Evolutionary conservation across 2,888 invertebrate genomes (phyloP), one percentile per base, ranked within the genome.

Genomic region (Brassicogethes aeneus): DNA sequence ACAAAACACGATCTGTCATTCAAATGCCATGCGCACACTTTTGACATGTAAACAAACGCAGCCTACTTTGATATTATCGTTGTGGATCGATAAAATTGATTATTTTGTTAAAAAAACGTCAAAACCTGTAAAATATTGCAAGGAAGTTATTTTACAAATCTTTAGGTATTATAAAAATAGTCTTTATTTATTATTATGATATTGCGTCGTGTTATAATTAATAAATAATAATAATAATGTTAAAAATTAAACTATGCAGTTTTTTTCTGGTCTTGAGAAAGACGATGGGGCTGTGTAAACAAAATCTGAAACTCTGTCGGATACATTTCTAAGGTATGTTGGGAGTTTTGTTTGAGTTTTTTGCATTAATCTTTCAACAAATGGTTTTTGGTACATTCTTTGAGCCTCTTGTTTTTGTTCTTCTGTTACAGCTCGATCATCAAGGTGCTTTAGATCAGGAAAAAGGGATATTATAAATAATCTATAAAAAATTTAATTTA

Each of bases 391-490:
- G 66, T 78, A 83, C 3, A 83, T 62, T 35, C 79, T 68, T 35
- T 70, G 70, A 0, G 84, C 76, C 60, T 84, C 81, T 2, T 66
- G 54, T 15, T 72, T 65, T 59, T 87, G 82, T 54, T 82, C 78
- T 1, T 69, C 65, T 0, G 80, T 81, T n/a, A 87, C 77, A 31
- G 69, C 65, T 39, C 78, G 70, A 57, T 86, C 86, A 59, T 88
- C 87, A 53, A 88, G 66, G 54, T 85, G 80, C 16, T 75, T 64
- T 41, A 88, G 68, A 0, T 73, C 72, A 1, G 82, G 77, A 54
- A 87, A 79, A 57, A 82, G 75, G 1, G 85, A 83, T 57, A 87
- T 79, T 15, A 86, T 77, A 65, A 80, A 85, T 16, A 83, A 70
- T 60, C 86, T 85, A 65, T 2, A 74, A 71, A 37, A 42, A 31